These are phyloP conservation scores for Mercenaria mercenaria DNA, from an alignment of 1,140 invertebrate genomes.

Conservation along the genomic window DNA sequence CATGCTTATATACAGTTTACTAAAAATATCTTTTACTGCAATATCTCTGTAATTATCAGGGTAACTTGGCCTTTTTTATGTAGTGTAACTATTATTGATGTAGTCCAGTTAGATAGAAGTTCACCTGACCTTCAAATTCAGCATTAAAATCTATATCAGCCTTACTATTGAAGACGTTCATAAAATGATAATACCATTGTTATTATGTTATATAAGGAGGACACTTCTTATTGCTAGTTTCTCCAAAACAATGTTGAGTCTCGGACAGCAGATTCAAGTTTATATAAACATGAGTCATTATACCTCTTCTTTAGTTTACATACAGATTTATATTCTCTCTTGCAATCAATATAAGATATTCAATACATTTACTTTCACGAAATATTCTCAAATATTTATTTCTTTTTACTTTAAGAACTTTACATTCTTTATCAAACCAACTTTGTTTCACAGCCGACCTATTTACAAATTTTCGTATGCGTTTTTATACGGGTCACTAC, in stretches of 20 bases:
- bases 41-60: constrained; percentile 28
- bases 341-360: background rate
- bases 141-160: background rate
- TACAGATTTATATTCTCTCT: no score
- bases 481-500: background rate
- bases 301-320: no score
- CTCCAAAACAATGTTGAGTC: background rate
- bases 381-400: background rate
- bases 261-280: no score
- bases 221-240: background rate
- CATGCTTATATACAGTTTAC: constrained; percentile 22
- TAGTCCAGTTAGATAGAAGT: no score
- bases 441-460: background rate
- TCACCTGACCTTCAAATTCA: no score
- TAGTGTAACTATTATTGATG: background rate
- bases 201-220: background rate
- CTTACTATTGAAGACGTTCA: background rate
- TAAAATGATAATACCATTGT: background rate
- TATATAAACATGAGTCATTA: no score
- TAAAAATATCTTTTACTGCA: background rate
- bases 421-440: background rate
- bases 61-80: background rate
- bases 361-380: background rate
- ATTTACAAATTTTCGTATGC: no score
- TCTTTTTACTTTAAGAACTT: background rate